Evolutionary conservation across 1,140 invertebrate species (phyloP).

Genomic region (Gonatopus flavifemur): DNA sequence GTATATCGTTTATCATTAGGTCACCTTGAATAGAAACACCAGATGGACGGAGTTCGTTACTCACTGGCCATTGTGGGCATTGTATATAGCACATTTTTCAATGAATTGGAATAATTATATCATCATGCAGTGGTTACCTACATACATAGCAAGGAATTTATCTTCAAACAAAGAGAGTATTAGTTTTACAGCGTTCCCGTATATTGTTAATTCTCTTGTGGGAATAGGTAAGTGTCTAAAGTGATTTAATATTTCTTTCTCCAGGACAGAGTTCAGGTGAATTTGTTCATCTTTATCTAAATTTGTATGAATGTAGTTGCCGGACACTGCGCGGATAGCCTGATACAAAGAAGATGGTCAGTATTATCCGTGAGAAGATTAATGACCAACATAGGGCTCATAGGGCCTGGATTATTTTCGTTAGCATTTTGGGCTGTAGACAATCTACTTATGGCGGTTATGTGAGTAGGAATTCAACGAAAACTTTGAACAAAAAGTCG

Average conservation of each 20-base stretch:
- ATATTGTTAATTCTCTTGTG: conserved; percentile 74
- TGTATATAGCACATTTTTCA: conserved; percentile 79
- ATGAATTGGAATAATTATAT: conserved; percentile 87
- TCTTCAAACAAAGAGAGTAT: conserved; percentile 73
- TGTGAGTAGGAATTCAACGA: conserved; percentile 66
- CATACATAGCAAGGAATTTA: conserved; percentile 70
- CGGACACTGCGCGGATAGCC: conserved; percentile 73
- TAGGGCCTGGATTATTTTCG: conserved; percentile 74
- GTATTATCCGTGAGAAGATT: conserved; percentile 72
- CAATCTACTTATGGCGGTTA: conserved; percentile 70
- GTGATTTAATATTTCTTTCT: neutral
- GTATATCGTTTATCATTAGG: conserved; percentile 51
- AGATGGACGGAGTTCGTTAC: conserved; percentile 70
- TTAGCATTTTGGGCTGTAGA: conserved; percentile 75
- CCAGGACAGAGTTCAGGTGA: conserved; percentile 2
- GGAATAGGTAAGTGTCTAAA: conserved; percentile 65
- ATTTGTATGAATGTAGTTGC: conserved; percentile 57
- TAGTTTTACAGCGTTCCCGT: conserved; percentile 77
- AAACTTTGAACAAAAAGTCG: no score
- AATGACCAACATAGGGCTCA: conserved; percentile 77
- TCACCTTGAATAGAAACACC: conserved; percentile 59
- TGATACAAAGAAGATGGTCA: conserved; percentile 70
- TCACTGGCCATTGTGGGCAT: conserved; percentile 76
- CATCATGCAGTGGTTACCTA: conserved; percentile 83
- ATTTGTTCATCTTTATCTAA: conserved; percentile 3